phyloP scores from a whole-genome alignment of 2,888 invertebrate genomes.

The Noctua janthina region DNA sequence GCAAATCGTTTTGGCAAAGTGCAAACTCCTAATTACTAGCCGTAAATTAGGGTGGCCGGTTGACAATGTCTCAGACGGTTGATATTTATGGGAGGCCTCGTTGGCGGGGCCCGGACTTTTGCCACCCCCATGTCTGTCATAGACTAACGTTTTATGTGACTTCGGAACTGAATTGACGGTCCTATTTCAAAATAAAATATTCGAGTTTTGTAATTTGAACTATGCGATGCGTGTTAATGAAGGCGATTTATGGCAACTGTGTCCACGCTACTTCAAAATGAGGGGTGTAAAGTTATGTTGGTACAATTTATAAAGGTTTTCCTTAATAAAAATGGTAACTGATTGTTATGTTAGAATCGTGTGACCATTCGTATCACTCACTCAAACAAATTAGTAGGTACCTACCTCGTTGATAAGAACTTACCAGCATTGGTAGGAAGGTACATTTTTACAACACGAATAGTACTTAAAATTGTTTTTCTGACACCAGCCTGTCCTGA shows the following conservation, averaged over 20 bases:
- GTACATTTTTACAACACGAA: neutral
- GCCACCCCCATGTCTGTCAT: slow-evolving; percentile 81
- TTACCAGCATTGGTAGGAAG: too few relatives aligned
- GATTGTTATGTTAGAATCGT: slow-evolving; percentile 50
- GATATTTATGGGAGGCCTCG: slow-evolving; percentile 87
- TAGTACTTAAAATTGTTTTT: neutral
- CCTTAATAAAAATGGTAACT: slow-evolving; percentile 40
- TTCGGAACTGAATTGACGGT: slow-evolving; percentile 68
- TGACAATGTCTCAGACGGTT: slow-evolving; percentile 89
- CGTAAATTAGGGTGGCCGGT: slow-evolving; percentile 90
- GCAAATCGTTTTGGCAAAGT: slow-evolving; percentile 90
- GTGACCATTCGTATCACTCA: slow-evolving; percentile 35
- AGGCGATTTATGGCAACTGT: slow-evolving; percentile 43
- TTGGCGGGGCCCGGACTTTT: slow-evolving; percentile 80
- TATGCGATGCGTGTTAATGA: slow-evolving; percentile 56
- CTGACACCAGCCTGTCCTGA: too few relatives aligned
- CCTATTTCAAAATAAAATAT: slow-evolving; percentile 65
- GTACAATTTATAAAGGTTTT: slow-evolving; percentile 36
- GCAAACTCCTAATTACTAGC: slow-evolving; percentile 90
- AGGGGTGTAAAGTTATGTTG: slow-evolving; percentile 29
- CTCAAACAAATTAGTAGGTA: slow-evolving; percentile 16
- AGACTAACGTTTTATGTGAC: slow-evolving; percentile 75
- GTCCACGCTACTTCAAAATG: slow-evolving; percentile 45
- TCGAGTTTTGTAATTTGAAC: slow-evolving; percentile 59
- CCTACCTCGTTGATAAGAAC: neutral